Base-by-base conservation (phyloP, 2,113 vertebrate genomes). In the Cyanistes caeruleus region DNA sequence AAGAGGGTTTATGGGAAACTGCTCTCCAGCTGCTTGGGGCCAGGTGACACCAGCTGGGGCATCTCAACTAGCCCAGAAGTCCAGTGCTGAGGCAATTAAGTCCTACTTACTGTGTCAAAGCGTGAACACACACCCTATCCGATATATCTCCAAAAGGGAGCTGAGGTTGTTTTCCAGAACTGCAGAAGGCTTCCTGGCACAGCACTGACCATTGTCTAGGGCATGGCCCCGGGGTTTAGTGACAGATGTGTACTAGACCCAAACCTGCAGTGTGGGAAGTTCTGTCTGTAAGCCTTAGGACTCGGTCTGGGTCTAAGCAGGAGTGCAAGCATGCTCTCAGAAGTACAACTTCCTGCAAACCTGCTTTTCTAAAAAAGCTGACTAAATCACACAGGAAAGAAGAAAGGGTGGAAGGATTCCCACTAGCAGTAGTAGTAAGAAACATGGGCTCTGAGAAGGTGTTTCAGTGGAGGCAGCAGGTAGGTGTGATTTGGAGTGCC, bases 181-280 rank as follows among this genome's bases (percentile, higher is more conserved):
- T 78, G 60, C 20, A 51, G 44, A 75, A 73, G 31, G 8, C 31
- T 91, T 82, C 37, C 33, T 44, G 77, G 21, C 4, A 63, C 43
- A 53, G 28, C 3, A 1, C 15, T 48, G 39, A 17, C 43, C 6
- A 19, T 3, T 35, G 30, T 14, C 52, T 13, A 11, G 49, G 33
- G 11, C 44, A 68, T 0, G 8, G 27, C 35, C 30, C 25, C 1
- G 1, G 35, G 17, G 7, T 7, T 72, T 24, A 33, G 23, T 5
- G 33, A 24, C 2, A 78, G 48, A 73, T 35, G 12, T 46, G 39
- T 15, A 9, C 44, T 9, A 46, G 9, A 65, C 15, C 21, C 20
- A 49, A 15, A 18, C 17, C 28, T 86, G 37, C 76, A 51, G 37
- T 52, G 11, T 14, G 11, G 35, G 23, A 11, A 35, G 28, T 16